Evolutionary conservation across 2,888 invertebrate species (phyloP).

Genomic region (Acronicta aceris): DNA sequence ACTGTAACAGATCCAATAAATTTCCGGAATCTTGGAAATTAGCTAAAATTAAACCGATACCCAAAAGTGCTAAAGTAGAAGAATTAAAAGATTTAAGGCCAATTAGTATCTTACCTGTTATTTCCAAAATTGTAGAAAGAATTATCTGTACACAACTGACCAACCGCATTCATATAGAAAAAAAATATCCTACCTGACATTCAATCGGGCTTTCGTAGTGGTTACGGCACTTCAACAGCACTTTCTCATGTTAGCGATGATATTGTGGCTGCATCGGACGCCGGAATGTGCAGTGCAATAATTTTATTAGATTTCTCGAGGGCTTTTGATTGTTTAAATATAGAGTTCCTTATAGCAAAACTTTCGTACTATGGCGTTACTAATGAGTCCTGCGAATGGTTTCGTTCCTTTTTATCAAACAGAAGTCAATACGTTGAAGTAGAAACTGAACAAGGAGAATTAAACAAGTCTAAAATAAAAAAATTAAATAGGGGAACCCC

Average conservation of each 20-base stretch:
- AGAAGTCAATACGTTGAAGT: conserved; percentile 6
- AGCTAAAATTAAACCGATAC: conserved; percentile 4
- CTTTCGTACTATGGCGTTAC: conserved; percentile 4
- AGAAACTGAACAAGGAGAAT: conserved; percentile 2
- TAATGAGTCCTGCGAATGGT: neutral
- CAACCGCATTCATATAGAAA: neutral
- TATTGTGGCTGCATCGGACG: conserved; percentile 1
- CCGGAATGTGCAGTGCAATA: neutral
- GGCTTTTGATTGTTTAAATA: conserved; percentile 14
- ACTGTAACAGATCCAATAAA: neutral
- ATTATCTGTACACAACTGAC: neutral
- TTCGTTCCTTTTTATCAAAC: conserved; percentile 1
- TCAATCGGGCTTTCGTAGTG: conserved; percentile 2
- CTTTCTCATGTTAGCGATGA: conserved; percentile 4
- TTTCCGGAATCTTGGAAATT: conserved; percentile 1
- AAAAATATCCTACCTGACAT: neutral
- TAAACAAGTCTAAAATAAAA: neutral
- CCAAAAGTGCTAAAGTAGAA: conserved; percentile 2
- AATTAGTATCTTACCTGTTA: conserved; percentile 1
- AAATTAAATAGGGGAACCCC: neutral
- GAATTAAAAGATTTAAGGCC: conserved; percentile 4
- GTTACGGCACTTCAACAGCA: neutral
- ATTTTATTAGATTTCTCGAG: conserved; percentile 13
- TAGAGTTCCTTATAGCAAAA: conserved; percentile 1
- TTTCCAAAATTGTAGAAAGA: conserved; percentile 4